Conservation (phyloP, 1,140 invertebrate genomes). For the Dreissena rostriformis region DNA sequence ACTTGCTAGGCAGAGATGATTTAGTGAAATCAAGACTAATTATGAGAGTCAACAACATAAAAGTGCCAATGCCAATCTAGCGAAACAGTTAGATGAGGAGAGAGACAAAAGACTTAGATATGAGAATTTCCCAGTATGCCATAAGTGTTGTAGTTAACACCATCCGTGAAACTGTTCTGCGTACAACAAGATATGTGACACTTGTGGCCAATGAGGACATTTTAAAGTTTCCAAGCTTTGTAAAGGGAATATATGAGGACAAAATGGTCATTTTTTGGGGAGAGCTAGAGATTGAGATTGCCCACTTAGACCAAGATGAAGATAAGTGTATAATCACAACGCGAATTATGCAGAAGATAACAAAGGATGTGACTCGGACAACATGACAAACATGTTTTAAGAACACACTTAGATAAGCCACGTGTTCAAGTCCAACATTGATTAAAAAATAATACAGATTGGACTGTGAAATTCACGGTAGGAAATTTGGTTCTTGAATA, state of each 20-base stretch:
- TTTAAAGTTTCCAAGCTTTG: too few relatives aligned
- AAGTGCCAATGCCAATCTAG: too few relatives aligned
- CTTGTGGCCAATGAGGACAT: slow-evolving; percentile 33
- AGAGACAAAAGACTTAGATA: too few relatives aligned
- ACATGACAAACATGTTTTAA: too few relatives aligned
- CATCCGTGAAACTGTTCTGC: too few relatives aligned
- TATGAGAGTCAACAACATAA: slow-evolving; percentile 27
- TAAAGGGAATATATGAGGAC: too few relatives aligned
- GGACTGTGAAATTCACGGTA: slow-evolving; percentile 22
- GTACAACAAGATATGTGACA: slow-evolving; percentile 58
- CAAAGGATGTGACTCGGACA: too few relatives aligned
- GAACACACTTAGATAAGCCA: slow-evolving; percentile 1
- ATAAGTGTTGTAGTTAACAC: too few relatives aligned
- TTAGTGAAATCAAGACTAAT: slow-evolving; percentile 27
- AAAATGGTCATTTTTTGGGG: too few relatives aligned
- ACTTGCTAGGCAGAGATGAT: slow-evolving; percentile 41
- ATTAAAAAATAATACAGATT: background rate
- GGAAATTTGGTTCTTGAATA: background rate
- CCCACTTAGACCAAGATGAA: background rate
- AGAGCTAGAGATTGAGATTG: slow-evolving; percentile 35
- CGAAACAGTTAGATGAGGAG: too few relatives aligned
- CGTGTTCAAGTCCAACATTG: background rate
- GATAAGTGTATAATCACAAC: background rate
- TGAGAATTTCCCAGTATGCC: too few relatives aligned
- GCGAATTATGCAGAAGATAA: too few relatives aligned